Percentiles rank a stretch among this genome's conserved stretches.
These are phyloP conservation scores for Rambutsinella grinnellia DNA, from an alignment of 2,888 invertebrate genomes.

Conservation along the genomic window DNA sequence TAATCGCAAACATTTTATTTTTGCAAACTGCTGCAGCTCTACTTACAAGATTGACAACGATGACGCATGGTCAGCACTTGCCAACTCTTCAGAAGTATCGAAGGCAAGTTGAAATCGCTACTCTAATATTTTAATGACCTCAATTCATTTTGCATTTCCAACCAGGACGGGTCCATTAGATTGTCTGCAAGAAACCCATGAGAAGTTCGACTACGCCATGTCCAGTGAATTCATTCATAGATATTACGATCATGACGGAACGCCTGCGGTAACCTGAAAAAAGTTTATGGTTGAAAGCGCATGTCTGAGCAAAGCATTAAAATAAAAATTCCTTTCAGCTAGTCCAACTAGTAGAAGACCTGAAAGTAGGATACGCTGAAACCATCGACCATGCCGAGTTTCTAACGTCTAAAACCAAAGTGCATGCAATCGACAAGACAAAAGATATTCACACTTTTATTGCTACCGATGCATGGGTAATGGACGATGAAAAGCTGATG, in stretches of 20 bases:
- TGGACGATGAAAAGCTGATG: conserved; percentile 19
- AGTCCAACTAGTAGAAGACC: conserved; percentile 33
- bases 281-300: neutral
- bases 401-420: conserved; percentile 32
- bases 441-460: conserved; percentile 41
- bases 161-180: conserved; percentile 34
- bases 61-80: conserved; percentile 30
- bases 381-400: conserved; percentile 26
- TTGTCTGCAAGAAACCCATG: conserved; percentile 36
- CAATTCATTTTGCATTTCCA: no score
- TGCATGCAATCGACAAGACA: conserved; percentile 31
- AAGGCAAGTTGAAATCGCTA: conserved; percentile 7
- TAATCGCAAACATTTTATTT: conserved; percentile 41
- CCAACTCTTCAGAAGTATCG: conserved; percentile 34
- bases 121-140: no score
- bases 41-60: conserved; percentile 32
- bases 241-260: conserved; percentile 34
- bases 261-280: conserved; percentile 14
- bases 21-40: conserved; percentile 36
- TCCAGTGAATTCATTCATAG: conserved; percentile 26
- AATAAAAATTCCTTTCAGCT: conserved; percentile 13
- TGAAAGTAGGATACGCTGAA: conserved; percentile 23
- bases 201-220: conserved; percentile 50
- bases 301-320: neutral
- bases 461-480: conserved; percentile 36